These are phyloP conservation scores for Anas georgica DNA, from an alignment of 2,797 vertebrate genomes.

Conservation along the genomic window DNA sequence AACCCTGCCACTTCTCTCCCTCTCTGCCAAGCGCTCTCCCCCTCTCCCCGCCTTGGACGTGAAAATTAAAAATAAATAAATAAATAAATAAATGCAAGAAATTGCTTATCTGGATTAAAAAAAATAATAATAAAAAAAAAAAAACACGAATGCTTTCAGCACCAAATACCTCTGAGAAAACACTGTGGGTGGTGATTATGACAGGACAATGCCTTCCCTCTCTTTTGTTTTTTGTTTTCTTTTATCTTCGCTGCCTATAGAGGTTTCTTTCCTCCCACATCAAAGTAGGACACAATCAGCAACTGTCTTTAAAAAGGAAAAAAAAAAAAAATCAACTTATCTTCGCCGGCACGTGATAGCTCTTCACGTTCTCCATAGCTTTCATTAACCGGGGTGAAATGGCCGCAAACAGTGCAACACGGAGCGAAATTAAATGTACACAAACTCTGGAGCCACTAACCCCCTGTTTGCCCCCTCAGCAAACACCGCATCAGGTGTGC, in stretches of 20 bases:
- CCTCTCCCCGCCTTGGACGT: neutral
- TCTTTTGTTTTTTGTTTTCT: conserved; percentile 23
- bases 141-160: conserved; percentile 52
- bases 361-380: conserved; percentile 59
- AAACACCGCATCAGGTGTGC: conserved; percentile 2
- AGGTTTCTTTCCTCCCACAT: conserved; percentile 15
- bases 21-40: neutral
- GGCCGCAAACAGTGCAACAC: conserved; percentile 71
- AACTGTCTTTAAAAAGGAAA: conserved; percentile 41
- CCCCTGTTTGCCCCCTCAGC: conserved; percentile 23
- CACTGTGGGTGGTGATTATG: conserved; percentile 45
- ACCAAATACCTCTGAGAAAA: conserved; percentile 68
- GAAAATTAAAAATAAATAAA: neutral
- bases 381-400: conserved; percentile 73
- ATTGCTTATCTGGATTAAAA: neutral
- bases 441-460: conserved; percentile 51
- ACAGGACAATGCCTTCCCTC: conserved; percentile 62
- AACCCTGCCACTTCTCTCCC: neutral
- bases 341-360: conserved; percentile 33
- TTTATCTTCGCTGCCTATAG: conserved; percentile 31
- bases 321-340: conserved; percentile 8
- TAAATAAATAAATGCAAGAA: conserved; percentile 41
- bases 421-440: conserved; percentile 74
- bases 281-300: conserved; percentile 63
- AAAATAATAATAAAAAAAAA: neutral